Evolutionary conservation across 2,113 vertebrate genomes (phyloP).

Genomic region (Ursus arctos): DNA sequence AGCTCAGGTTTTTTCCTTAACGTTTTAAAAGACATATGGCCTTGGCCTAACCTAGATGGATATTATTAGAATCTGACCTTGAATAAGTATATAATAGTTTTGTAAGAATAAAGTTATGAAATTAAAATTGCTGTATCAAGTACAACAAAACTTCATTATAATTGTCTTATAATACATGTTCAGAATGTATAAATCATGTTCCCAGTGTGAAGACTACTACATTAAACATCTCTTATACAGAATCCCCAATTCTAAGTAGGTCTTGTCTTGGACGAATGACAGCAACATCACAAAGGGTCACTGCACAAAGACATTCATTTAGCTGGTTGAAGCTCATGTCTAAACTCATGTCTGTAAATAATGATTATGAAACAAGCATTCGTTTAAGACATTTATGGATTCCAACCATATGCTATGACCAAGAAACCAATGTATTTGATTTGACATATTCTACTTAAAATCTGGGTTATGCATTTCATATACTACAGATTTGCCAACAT

Average conservation of each 20-base stretch:
- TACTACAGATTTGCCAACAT: not conserved
- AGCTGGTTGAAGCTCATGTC: not conserved
- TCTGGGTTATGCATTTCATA: not conserved
- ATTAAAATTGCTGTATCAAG: not conserved
- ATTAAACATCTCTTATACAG: not conserved
- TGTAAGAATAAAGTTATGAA: constrained; percentile 20
- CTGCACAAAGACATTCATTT: not conserved
- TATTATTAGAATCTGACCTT: constrained; percentile 9
- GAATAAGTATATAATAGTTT: constrained; percentile 26
- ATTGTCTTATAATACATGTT: not conserved
- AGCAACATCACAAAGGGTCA: not conserved
- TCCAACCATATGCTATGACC: not conserved
- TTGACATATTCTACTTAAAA: not conserved
- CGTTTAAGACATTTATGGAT: not conserved
- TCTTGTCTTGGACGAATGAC: not conserved
- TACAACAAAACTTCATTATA: not conserved
- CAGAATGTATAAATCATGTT: not conserved
- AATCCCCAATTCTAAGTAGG: not conserved
- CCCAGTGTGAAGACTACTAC: not conserved
- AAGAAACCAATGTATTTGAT: not conserved
- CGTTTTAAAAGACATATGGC: not conserved
- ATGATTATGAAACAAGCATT: not conserved
- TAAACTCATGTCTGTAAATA: not conserved
- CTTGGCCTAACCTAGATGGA: not conserved
- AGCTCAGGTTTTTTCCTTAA: not conserved